Evolutionary conservation across 2,888 invertebrate species (phyloP), one percentile per base, ranked within the genome.

Genomic region (Tryphoninae sp.): DNA sequence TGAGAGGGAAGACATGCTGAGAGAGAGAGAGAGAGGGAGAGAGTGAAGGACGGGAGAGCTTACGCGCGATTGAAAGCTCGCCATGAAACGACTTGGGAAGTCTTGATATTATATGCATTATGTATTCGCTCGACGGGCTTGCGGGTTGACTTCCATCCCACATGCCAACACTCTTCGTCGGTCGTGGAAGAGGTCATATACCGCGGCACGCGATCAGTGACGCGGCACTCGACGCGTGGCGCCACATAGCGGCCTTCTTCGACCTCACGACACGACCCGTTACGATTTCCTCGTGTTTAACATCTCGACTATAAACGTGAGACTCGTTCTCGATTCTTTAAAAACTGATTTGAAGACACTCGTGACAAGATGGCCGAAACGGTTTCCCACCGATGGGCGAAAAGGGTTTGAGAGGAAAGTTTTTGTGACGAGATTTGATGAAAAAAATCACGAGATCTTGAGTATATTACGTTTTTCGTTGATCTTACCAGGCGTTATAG

Each of bases 31-130:
- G 26, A 33, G 33, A 6, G 33, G 6, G 45, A 51, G 40, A 9
- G 81, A 79, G 80, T 82, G 86, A 84, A 87, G 45, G 59, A 26
- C 13, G 80, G 80, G 80, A 82, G 86, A 84, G 88, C 87, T 87
- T 85, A 84, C 82, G 85, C 90, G 85, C 90, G 88, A 90, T 90
- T 90, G 90, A 90, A 90, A 90, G 89, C 90, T 89, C 89, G 88
- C 88, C 86, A 87, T 87, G 87, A 87, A 90, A 89, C 89, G 90
- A 89, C 88, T 88, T 85, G 86, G 87, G 85, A 87, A 88, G 88
- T 89, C 90, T 88, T 86, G 87, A 89, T 88, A 87, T 88, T 88
- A 73, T 82, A 89, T 90, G 90, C 88, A 90, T 90, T 89, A 90
- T 90, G 89, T 89, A 90, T 90, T 68, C 79, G 73, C 78, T 73